A percentile compares a stretch with the other conserved stretches of the same genome.
phyloP scores from a whole-genome alignment of 2,888 invertebrate species.

The Rhabditoides inermis region DNA sequence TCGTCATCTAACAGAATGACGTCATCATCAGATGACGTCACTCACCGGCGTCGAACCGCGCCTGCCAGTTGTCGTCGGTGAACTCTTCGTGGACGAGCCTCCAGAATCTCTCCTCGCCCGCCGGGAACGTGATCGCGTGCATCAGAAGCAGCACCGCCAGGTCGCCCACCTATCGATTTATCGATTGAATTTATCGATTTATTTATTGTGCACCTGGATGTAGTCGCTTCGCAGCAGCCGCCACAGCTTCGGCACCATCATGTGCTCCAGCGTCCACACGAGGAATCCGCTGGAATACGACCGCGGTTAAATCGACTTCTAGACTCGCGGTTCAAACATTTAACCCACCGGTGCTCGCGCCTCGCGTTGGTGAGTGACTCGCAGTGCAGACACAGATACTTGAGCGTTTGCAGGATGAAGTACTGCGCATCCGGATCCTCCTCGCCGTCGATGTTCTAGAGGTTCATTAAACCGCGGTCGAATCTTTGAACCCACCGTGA shows the following conservation, averaged over 20 bases:
- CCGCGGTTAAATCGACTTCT: slow-evolving; percentile 45
- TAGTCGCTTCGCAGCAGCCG: slow-evolving; percentile 41
- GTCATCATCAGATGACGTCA: not conserved
- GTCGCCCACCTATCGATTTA: slow-evolving; percentile 70
- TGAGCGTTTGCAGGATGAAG: slow-evolving; percentile 81
- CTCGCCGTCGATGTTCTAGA: slow-evolving; percentile 55
- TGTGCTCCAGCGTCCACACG: slow-evolving; percentile 68
- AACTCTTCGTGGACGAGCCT: slow-evolving; percentile 87
- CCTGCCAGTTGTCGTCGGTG: slow-evolving; percentile 77
- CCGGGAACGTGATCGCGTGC: slow-evolving; percentile 85
- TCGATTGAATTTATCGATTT: slow-evolving; percentile 57
- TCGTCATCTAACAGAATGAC: not conserved
- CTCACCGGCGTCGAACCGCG: slow-evolving; percentile 75
- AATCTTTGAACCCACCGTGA: slow-evolving; percentile 66
- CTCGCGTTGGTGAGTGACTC: slow-evolving; percentile 80
- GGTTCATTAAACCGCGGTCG: slow-evolving; percentile 2
- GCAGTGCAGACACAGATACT: slow-evolving; percentile 80
- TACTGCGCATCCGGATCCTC: slow-evolving; percentile 81
- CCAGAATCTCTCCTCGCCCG: slow-evolving; percentile 92
- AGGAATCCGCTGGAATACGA: slow-evolving; percentile 74
- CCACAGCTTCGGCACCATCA: slow-evolving; percentile 77
- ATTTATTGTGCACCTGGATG: not conserved
- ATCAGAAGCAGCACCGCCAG: slow-evolving; percentile 82
- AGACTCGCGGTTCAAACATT: not conserved
- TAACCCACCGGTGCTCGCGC: slow-evolving; percentile 64